Base-by-base conservation (phyloP, 1,140 invertebrate genomes). In the Drosophila virilis region DNA sequence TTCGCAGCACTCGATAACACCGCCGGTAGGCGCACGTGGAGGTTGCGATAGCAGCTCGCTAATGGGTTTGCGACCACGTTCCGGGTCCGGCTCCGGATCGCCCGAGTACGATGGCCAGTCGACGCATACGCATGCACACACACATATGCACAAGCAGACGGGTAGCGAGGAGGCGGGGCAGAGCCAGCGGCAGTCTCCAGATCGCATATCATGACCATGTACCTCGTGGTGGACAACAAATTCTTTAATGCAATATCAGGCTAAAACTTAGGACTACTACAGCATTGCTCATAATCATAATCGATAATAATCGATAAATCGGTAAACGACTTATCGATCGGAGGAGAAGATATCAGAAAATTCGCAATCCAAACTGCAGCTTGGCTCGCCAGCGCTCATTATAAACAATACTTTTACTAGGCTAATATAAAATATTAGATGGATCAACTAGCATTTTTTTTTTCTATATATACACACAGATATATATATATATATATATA, bases 201-300 rank as follows among this genome's bases (percentile, higher is more conserved):
- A 92, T 73, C 80, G 83, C 69, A 88, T 92, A 77, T 92, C 91
- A 92, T 92, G 91, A 92, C 91, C 91, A 70, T 90, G 86, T 91
- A 77, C 81, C 80, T 86, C 82, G 73, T 32, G 32, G 68, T 22
- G 54, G 42, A 68, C 37, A 40, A 13, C 50, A 33, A 40, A 57
- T 50, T 65, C 52, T 48, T 76, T 60, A 54, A 65, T 55, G 73
- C 73, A 77, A 48, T 55, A 71, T 77, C 66, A 71, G 75, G 74
- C 66, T 77, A 67, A 52, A 51, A 68, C 46, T 61, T 64, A 78
- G 79, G 61, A 83, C 69, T 74, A 81, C 22, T 28, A 52, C 62
- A 69, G 67, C 68, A 86, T 86, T 84, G 83, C 82, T 85, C 82
- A 85, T 73, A 46, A 52, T 51, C 50, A 68, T 61, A 45, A 52